phyloP scores from a whole-genome alignment of 2,113 vertebrate genomes.

The Notothenia coriiceps region DNA sequence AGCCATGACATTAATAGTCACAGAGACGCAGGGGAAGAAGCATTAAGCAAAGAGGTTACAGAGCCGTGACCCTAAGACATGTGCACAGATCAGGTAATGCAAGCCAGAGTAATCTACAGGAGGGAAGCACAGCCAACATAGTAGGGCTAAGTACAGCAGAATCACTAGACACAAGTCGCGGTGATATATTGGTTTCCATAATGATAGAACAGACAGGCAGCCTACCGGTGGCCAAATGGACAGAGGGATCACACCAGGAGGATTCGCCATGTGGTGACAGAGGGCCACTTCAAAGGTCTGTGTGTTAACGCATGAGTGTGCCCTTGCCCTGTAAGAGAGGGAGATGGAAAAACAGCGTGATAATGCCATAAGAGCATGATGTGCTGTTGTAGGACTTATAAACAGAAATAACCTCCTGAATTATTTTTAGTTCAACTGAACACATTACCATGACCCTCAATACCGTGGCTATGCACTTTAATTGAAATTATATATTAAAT shows the following conservation, averaged over 20 bases:
- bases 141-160: neutral
- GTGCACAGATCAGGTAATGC: slow-evolving; percentile 16
- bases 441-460: too few species aligned
- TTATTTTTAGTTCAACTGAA: neutral
- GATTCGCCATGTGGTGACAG: slow-evolving; percentile 76
- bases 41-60: slow-evolving; percentile 32
- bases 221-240: slow-evolving; percentile 73
- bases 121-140: neutral
- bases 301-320: slow-evolving; percentile 71
- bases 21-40: slow-evolving; percentile 18
- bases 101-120: slow-evolving; percentile 15
- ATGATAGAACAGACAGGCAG: slow-evolving; percentile 58
- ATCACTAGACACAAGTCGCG: slow-evolving; percentile 19
- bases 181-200: slow-evolving; percentile 53
- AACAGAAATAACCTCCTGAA: slow-evolving; percentile 7
- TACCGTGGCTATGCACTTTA: neutral
- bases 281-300: slow-evolving; percentile 77
- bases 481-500: neutral
- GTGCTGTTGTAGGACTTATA: slow-evolving; percentile 4
- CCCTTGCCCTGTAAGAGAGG: slow-evolving; percentile 40
- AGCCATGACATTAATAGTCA: slow-evolving; percentile 13
- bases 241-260: slow-evolving; percentile 80
- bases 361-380: slow-evolving; percentile 21
- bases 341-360: slow-evolving; percentile 53
- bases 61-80: slow-evolving; percentile 33